Base-by-base conservation (phyloP, 2,113 vertebrate genomes). In the Amphilophus citrinellus region DNA sequence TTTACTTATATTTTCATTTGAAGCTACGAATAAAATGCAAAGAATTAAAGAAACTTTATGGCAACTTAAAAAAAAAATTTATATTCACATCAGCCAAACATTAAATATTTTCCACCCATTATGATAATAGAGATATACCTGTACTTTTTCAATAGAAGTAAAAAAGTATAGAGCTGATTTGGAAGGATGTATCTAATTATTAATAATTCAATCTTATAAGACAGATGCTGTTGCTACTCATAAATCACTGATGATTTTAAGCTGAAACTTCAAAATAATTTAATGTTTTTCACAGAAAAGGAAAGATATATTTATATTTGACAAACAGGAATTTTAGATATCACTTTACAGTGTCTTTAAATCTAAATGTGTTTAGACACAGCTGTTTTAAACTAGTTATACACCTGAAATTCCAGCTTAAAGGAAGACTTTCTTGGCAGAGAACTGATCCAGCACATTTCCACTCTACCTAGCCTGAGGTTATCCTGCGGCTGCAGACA, bases 401-500 rank as follows among this genome's bases (percentile, higher is more conserved):
- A 39, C 8, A 73, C 44, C 11, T 1, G 1, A 39, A 30, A 61
- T 68, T 77, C 44, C 59, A 39, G 10, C 6, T 76, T 39, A 30
- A 22, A 42, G 57, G 15, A 61, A 56, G 2, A 87, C 4, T 14
- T 39, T 79, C 59, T 66, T n/a, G 5, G 27, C 6, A 53, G 10
- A 5, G 37, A 53, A 85, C 68, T 22, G 15, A 87, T 79, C 6
- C n/a, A 22, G 14, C 30, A 77, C 65, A 76, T 76, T 61, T 47
- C 4, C 65, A 71, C 62, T 50, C 42, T 50, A 18, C 22, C 37
- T 35, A n/a, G 65, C 89, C 77, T 3, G 44, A 75, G 71, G 84
- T 73, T 24, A 47, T 76, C 80, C 73, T 84, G 79, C 30, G 32
- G 73, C 86, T 77, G 56, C 77, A 76, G 58, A 88, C 44, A 68